Evolutionary conservation across 2,888 invertebrate genomes (phyloP).

Genomic region (Hypercompe scribonia): DNA sequence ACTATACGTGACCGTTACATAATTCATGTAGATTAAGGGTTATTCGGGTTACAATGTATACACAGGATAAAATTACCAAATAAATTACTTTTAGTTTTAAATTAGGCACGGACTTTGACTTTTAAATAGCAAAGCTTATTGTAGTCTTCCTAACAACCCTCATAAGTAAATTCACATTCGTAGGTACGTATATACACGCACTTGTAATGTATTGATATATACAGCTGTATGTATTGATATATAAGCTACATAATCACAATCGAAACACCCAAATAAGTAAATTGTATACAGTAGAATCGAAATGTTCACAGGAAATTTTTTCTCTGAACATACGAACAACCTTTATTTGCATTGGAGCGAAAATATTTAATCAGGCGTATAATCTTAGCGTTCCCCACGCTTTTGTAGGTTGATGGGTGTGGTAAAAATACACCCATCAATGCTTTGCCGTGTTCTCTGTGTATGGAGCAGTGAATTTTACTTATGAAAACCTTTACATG

Average conservation of each 20-base stretch:
- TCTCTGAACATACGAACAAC: conserved; percentile 58
- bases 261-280: conserved; percentile 57
- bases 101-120: background rate
- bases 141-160: background rate
- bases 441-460: conserved; percentile 48
- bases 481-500: background rate
- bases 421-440: conserved; percentile 68
- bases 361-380: conserved; percentile 86
- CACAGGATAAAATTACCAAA: conserved; percentile 23
- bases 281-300: conserved; percentile 60
- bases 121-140: background rate
- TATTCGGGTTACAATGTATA: conserved; percentile 37
- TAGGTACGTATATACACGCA: background rate
- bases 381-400: conserved; percentile 79
- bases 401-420: conserved; percentile 55
- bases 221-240: background rate
- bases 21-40: conserved; percentile 53
- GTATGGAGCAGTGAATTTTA: conserved; percentile 10
- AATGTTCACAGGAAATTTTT: conserved; percentile 68
- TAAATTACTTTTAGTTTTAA: conserved; percentile 1
- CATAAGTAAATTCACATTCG: no score
- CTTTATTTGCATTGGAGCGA: conserved; percentile 84
- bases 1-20: conserved; percentile 55
- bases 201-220: background rate
- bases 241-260: conserved; percentile 44